Percentiles rank a stretch among this genome's conserved stretches.
Evolutionary conservation across 2,797 vertebrate species (phyloP).

Genomic region (Pangasius larnaudii): DNA sequence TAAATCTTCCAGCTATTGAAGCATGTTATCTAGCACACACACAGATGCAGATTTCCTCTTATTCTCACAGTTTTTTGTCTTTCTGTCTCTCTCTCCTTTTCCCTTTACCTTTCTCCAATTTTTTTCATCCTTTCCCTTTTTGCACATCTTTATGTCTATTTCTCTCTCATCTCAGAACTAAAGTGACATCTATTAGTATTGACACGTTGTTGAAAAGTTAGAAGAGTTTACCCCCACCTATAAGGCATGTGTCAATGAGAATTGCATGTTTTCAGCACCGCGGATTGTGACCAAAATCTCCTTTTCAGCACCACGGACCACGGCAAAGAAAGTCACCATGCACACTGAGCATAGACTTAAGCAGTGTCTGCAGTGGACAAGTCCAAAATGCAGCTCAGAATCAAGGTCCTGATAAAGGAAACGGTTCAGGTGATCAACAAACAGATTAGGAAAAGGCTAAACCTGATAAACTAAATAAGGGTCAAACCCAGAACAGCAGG

Average conservation of each 20-base stretch:
- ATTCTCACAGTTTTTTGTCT: not conserved
- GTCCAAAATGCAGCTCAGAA: not conserved
- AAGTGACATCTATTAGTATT: not conserved
- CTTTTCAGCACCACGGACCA: conserved; percentile 38
- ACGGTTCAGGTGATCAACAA: not conserved
- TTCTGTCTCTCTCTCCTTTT: not conserved
- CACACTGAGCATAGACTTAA: not conserved
- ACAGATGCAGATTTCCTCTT: not conserved
- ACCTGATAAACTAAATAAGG: not conserved
- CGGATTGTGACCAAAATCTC: not conserved
- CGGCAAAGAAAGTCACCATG: not conserved
- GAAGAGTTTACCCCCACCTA: not conserved
- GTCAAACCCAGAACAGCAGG: not conserved
- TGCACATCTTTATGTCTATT: not conserved
- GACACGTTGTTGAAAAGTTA: not conserved
- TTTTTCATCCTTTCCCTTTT: not conserved
- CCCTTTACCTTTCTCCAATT: too few species aligned
- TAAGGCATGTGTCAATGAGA: not conserved
- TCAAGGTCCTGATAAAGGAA: not conserved
- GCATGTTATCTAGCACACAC: not conserved
- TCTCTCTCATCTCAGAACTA: not conserved
- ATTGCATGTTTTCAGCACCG: not conserved
- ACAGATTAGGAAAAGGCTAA: not conserved
- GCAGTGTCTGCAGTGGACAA: not conserved
- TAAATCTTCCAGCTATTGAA: not conserved